Conservation (phyloP, 2,888 invertebrate genomes). For the Heliconius erato region DNA sequence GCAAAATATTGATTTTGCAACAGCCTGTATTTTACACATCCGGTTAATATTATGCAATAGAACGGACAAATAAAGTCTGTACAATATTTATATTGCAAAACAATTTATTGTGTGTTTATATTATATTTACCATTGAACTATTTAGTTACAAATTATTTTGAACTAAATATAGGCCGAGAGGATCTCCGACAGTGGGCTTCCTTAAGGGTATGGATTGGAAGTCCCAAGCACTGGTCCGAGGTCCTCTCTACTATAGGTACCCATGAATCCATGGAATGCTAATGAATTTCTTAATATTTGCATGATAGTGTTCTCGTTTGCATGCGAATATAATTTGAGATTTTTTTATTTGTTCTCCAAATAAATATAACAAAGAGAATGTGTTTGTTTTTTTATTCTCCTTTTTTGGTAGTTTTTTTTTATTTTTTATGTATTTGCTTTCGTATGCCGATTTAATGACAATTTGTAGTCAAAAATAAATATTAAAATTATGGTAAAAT, state of each 20-base stretch:
- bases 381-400: slow-evolving; percentile 34
- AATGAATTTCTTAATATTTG: slow-evolving; percentile 69
- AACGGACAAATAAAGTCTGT: neutral
- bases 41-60: slow-evolving; percentile 1
- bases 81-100: neutral
- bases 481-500: too few relatives aligned
- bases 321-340: slow-evolving; percentile 72
- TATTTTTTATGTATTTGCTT: neutral
- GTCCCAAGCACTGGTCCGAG: neutral
- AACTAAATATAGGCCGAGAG: slow-evolving; percentile 58
- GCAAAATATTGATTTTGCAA: neutral
- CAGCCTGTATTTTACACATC: neutral
- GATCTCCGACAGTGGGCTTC: neutral
- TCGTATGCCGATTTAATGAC: neutral
- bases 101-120: slow-evolving; percentile 46
- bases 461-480: neutral
- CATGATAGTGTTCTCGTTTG: slow-evolving; percentile 80
- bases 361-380: slow-evolving; percentile 55
- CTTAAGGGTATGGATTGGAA: neutral
- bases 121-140: slow-evolving; percentile 51
- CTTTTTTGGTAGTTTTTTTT: neutral
- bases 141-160: slow-evolving; percentile 29
- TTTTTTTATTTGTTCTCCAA: slow-evolving; percentile 60
- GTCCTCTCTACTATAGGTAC: neutral
- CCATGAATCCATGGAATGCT: neutral